phyloP scores from a whole-genome alignment of 2,888 invertebrate species.

The Labia minor region DNA sequence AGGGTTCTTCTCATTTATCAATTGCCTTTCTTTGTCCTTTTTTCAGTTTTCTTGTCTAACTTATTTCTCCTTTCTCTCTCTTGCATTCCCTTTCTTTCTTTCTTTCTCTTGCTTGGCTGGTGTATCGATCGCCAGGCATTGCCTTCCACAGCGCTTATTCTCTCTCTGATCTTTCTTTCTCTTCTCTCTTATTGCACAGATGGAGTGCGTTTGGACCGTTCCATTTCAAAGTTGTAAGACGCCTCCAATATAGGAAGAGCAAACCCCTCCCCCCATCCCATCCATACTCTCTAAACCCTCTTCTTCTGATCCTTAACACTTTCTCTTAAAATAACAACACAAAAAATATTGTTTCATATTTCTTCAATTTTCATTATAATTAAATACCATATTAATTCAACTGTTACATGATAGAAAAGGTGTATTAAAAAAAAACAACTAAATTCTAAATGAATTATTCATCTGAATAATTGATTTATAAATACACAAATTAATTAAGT shows the following conservation, averaged over 20 bases:
- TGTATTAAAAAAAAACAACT: too few relatives aligned
- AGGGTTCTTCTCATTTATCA: not conserved
- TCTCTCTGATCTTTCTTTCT: not conserved
- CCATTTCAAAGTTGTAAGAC: not conserved
- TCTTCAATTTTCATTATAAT: too few relatives aligned
- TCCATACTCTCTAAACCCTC: not conserved
- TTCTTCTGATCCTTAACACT: conserved; percentile 7
- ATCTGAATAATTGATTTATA: too few relatives aligned
- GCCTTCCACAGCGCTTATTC: conserved; percentile 7
- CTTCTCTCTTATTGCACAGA: not conserved
- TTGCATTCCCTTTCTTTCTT: not conserved
- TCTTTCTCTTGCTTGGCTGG: not conserved
- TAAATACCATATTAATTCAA: too few relatives aligned
- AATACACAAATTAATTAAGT: too few relatives aligned
- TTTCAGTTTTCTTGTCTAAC: not conserved
- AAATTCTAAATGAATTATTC: too few relatives aligned
- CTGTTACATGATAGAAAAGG: too few relatives aligned
- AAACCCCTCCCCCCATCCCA: not conserved
- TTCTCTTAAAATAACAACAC: not conserved
- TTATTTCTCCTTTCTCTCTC: not conserved
- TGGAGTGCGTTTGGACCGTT: conserved; percentile 13
- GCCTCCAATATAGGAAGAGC: not conserved
- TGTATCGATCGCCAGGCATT: conserved; percentile 1
- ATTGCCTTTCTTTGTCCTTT: not conserved
- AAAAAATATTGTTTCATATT: too few relatives aligned